Evolutionary conservation across 2,113 vertebrate species (phyloP), one percentile per base, ranked within the genome.

Genomic region (Oryzias javanicus): DNA sequence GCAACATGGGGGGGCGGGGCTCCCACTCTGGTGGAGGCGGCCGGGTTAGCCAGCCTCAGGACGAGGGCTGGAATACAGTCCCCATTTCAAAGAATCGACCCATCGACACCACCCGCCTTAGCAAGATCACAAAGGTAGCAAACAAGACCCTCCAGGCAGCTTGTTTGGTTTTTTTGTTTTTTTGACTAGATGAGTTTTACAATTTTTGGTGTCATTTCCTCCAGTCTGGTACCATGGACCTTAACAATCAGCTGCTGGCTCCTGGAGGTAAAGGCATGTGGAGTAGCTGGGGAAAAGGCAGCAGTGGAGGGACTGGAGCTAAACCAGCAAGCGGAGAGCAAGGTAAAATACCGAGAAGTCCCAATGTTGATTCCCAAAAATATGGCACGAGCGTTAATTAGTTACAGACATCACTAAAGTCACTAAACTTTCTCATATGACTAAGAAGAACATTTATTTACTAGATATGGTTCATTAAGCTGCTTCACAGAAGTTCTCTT

Each of bases 31-130:
- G 63, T 3, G 88, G 84, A 50, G 88, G 90, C 1, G 79, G 89
- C 40, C 81, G 90, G 5, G 25, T 15, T 13, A 92, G 79, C 72
- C 89, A 93, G 58, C 90, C 94, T 0, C 93, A 94, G 29, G 97
- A 99, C 13, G 96, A 97, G 61, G 97, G 95, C 53, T 99, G 97
- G 97, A 99, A 96, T 89, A 97, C 95, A 0, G 96, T 99, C 57
- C 95, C 96, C 72, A 98, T 98, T 81, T 94, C 93, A 70, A 95
- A 95, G 74, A 96, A 92, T 70, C 89, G 95, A 27, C 95, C 95
- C 17, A 96, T 98, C 0, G 96, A 99, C 79, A 93, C 95, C 16
- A 94, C 88, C 71, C 92, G 95, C 54, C 74, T 98, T 66, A 96
- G 91, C 1, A 98, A 98, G 90, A 96, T 98, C 84, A 97, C 95